Evolutionary conservation across 2,888 invertebrate species (phyloP).

Genomic region (Isoperla grammatica): DNA sequence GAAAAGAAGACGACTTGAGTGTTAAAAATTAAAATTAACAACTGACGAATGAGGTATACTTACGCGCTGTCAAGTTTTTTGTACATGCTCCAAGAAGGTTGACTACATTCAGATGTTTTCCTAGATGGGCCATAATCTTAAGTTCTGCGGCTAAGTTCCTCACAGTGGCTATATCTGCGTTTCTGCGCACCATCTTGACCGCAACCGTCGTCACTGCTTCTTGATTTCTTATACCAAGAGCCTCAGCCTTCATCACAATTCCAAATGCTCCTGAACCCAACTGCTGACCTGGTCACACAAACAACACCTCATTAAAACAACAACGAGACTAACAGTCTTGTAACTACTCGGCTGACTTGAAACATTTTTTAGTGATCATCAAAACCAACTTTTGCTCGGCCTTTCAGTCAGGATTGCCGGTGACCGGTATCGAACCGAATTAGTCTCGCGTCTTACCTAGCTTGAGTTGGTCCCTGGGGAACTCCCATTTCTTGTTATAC

Average conservation of each 20-base stretch:
- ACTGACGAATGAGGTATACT: no score
- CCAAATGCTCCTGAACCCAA: slow-evolving; percentile 94
- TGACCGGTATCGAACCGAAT: no score
- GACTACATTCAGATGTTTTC: slow-evolving; percentile 90
- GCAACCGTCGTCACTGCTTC: slow-evolving; percentile 78
- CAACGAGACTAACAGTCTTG: no score
- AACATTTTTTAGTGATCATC: not conserved
- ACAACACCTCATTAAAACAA: no score
- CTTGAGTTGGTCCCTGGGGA: slow-evolving; percentile 76
- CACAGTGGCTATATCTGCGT: slow-evolving; percentile 76
- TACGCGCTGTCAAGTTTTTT: slow-evolving; percentile 82
- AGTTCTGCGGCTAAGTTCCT: slow-evolving; percentile 86
- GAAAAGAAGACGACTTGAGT: no score
- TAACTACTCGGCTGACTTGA: no score
- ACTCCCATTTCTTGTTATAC: slow-evolving; percentile 85
- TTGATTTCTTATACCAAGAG: slow-evolving; percentile 68
- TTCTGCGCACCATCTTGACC: slow-evolving; percentile 91
- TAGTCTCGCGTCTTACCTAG: slow-evolving; percentile 52
- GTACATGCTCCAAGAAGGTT: slow-evolving; percentile 93
- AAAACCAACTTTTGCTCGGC: not conserved
- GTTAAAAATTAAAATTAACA: no score
- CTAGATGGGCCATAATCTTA: slow-evolving; percentile 93
- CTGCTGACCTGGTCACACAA: slow-evolving; percentile 81
- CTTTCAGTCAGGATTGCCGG: no score
- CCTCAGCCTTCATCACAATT: slow-evolving; percentile 82